Conservation (phyloP, 2,888 invertebrate species). For the Hydraecia micacea region DNA sequence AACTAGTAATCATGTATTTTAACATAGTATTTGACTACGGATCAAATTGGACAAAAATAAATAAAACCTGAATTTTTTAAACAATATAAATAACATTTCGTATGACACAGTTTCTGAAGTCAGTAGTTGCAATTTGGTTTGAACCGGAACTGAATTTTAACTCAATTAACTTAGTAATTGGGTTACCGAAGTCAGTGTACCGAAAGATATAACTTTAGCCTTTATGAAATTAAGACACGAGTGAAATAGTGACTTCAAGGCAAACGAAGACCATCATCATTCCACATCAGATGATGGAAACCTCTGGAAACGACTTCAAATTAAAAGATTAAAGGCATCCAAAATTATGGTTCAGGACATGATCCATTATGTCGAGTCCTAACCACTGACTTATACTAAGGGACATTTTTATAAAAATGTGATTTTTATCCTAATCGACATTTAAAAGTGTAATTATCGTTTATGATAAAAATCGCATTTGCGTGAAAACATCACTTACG, state of each 20-base stretch:
- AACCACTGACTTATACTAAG: background rate
- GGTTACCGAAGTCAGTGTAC: background rate
- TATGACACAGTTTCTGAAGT: background rate
- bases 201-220: background rate
- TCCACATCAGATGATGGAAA: background rate
- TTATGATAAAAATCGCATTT: background rate
- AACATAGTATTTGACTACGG: background rate
- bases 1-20: background rate
- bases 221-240: background rate
- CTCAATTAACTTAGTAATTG: conserved; percentile 32
- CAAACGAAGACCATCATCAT: no score
- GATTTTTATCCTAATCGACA: no score
- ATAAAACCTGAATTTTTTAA: background rate
- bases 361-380: background rate
- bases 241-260: background rate
- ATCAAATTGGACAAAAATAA: background rate
- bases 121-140: conserved; percentile 12
- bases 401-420: background rate
- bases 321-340: background rate
- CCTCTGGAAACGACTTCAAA: no score
- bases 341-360: background rate
- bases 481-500: background rate
- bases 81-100: background rate
- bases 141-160: conserved; percentile 12
- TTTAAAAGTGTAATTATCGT: no score